phyloP scores from a whole-genome alignment of 2,113 vertebrate species.

The Lampris megalopsis region DNA sequence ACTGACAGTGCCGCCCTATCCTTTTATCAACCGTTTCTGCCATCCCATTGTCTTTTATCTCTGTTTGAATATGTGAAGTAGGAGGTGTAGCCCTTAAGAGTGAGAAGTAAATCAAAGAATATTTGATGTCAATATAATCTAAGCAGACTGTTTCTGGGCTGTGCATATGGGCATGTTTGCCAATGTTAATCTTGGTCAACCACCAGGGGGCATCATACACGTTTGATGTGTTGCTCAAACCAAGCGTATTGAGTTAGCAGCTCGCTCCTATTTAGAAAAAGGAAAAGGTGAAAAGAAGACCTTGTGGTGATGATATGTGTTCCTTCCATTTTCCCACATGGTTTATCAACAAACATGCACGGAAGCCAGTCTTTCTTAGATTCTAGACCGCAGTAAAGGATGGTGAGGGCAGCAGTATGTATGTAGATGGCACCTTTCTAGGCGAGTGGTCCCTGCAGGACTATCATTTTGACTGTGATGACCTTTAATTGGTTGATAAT shows the following conservation, averaged over 20 bases:
- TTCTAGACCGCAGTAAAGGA: slow-evolving; percentile 33
- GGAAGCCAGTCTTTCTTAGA: slow-evolving; percentile 24
- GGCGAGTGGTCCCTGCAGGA: slow-evolving; percentile 40
- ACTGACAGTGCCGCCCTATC: slow-evolving; percentile 36
- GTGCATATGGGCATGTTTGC: not conserved
- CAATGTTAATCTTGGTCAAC: not conserved
- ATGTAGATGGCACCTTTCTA: slow-evolving; percentile 59
- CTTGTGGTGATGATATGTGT: slow-evolving; percentile 17
- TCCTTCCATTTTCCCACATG: slow-evolving; percentile 24
- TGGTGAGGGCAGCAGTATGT: slow-evolving; percentile 43
- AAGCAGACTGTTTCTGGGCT: slow-evolving; percentile 33
- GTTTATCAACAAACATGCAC: slow-evolving; percentile 35
- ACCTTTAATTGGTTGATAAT: slow-evolving; percentile 76
- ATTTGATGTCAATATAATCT: slow-evolving; percentile 45
- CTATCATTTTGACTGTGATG: slow-evolving; percentile 71
- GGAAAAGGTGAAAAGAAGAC: not conserved
- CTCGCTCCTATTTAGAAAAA: not conserved
- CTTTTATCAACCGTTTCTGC: slow-evolving; percentile 24
- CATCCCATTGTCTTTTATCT: slow-evolving; percentile 34
- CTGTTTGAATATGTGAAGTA: slow-evolving; percentile 34
- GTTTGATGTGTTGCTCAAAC: slow-evolving; percentile 12
- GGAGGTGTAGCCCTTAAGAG: slow-evolving; percentile 5
- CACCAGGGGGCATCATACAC: slow-evolving; percentile 25
- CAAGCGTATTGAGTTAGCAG: slow-evolving; percentile 13
- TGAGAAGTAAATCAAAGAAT: slow-evolving; percentile 21